Evolutionary conservation across 2,113 vertebrate species (phyloP), one percentile per base, ranked within the genome.

Genomic region (Rostratula benghalensis): DNA sequence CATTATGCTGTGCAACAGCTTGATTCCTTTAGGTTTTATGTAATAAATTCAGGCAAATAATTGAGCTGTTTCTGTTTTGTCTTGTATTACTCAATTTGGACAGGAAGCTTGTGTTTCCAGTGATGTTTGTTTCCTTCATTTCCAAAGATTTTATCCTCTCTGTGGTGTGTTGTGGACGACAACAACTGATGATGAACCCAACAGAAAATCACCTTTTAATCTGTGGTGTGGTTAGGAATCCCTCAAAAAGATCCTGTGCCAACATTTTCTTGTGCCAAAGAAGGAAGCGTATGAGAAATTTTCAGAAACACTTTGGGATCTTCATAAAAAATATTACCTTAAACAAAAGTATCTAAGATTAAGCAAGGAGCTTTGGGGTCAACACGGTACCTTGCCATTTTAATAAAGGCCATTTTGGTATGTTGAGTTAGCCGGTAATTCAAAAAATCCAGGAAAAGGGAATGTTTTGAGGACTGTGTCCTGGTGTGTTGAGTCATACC

Each of bases 41-140:
- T 88, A 90, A 77, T 94, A 86, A 92, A 93, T 94, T 83, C 69
- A 54, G 31, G 45, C 53, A 94, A 95, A 95, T 95, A 97, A 96
- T 91, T 85, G 79, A 95, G 79, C 64, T 87, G 51, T 65, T 96
- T 74, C 14, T 85, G n/a, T 90, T 96, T 97, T 87, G 41, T 91
- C 87, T 61, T 89, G 39, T 59, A 48, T 80, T 65, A 93, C 89
- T 78, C 37, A n/a, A 4, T 92, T 61, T 86, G 84, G 83, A 82
- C 24, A 46, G 48, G 63, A 90, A 84, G 22, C 11, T 48, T 18
- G 31, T 54, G 33, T 75, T 71, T 75, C 37, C 46, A 37, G 13
- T 81, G 67, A 27, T 53, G 20, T 51, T 87, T 65, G 10, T 89
- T 89, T 69, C 69, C 48, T 64, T 75, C 23, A 4, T 79, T 94